These are phyloP conservation scores for Doryteuthis pealeii DNA, from an alignment of 1,140 invertebrate species.

Conservation along the genomic window DNA sequence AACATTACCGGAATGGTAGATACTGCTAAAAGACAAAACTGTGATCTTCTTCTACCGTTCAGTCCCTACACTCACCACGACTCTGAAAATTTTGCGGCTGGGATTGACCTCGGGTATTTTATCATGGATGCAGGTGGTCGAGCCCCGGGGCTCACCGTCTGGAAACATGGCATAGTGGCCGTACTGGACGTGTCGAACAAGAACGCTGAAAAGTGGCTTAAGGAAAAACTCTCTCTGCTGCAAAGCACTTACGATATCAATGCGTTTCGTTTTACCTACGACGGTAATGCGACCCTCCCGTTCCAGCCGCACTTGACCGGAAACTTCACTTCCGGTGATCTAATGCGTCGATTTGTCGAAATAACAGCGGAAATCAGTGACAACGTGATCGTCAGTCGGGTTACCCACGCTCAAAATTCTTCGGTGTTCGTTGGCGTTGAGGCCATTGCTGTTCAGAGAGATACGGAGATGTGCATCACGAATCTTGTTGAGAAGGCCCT, in stretches of 20 bases:
- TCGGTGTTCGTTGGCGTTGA: conserved; percentile 31
- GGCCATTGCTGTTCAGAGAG: conserved; percentile 11
- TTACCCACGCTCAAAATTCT: conserved; percentile 38
- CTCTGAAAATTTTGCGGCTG: conserved; percentile 66
- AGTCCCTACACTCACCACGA: conserved; percentile 85
- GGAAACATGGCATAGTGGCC: conserved; percentile 71
- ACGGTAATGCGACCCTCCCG: conserved; percentile 83
- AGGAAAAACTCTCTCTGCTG: conserved; percentile 66
- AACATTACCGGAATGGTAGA: conserved; percentile 67
- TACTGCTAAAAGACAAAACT: conserved; percentile 71
- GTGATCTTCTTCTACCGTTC: conserved; percentile 80
- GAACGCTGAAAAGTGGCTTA: conserved; percentile 71
- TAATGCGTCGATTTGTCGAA: conserved; percentile 32
- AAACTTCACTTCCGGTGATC: conserved; percentile 29
- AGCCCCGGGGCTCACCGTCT: conserved; percentile 66
- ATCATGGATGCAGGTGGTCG: conserved; percentile 59
- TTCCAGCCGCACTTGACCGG: conserved; percentile 39
- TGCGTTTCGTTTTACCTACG: conserved; percentile 89
- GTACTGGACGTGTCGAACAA: conserved; percentile 50
- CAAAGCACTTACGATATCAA: conserved; percentile 70
- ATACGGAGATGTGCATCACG: conserved; percentile 25
- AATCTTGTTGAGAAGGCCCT: conserved; percentile 75
- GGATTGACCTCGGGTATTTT: conserved; percentile 37
- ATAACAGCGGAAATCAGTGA: conserved; percentile 29
- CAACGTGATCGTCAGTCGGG: conserved; percentile 34